Base-by-base conservation (phyloP, 2,888 invertebrate genomes). In the Horisme vitalbata region DNA sequence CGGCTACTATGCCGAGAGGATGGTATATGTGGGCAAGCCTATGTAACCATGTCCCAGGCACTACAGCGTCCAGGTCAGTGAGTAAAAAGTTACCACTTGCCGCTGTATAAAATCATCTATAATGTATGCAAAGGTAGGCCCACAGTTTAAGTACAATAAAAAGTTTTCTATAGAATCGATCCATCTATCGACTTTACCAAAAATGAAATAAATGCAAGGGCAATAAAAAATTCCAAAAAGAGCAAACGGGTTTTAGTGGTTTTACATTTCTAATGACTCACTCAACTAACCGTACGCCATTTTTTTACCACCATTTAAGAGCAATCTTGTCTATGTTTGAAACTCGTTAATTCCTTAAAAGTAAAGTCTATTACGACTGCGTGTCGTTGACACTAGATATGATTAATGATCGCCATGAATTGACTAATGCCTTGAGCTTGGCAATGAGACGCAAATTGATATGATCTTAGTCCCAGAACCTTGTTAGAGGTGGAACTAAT, bases 211-310 rank as follows among this genome's bases (percentile, higher is more conserved):
- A 45, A 36, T 43, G 32, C 33, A 45, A 48, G 45, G 50, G 44
- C 35, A 37, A 30, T 34, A 36, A 52, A 30, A 52, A 49, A 50
- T 52, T 47, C 43, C 52, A 38, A 52, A 57, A 52, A 38, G 30
- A 12, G 31, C 27, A 44, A 50, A 57, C 57, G 43, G 10, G 54
- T 57, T 43, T 24, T 41, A 45, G 27, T 41, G 41, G 36, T 31
- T 37, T 37, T 36, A 31, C 4, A 4, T 4, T 18, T 18, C 18
- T 6, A 46, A 50, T 36, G 52, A 50, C 36, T 52, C 52, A n/a
- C n/a, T n/a, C n/a, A n/a, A n/a, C n/a, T n/a, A 41, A 28, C 30
- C 28, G 33, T 24, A 38, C 32, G 36, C 41, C 35, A 47, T 35
- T 47, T 54, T n/a, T 51, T 49, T 52, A 47, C 31, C 36, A 36